These are phyloP conservation scores for Characodon lateralis DNA, from an alignment of 2,797 vertebrate genomes.

Conservation along the genomic window DNA sequence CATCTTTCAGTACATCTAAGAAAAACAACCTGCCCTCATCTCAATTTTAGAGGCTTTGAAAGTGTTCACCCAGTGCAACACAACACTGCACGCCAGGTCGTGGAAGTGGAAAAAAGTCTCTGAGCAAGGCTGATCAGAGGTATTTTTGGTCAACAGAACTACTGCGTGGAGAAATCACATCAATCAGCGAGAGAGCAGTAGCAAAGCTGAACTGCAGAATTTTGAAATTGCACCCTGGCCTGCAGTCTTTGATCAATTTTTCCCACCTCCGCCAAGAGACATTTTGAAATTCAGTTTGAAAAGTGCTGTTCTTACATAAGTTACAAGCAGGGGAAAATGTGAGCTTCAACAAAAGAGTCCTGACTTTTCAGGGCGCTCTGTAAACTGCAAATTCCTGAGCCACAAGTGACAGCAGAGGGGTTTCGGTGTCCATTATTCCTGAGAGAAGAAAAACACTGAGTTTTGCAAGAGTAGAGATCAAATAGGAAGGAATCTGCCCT, in stretches of 20 bases:
- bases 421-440: neutral
- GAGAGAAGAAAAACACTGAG: neutral
- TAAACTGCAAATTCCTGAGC: neutral
- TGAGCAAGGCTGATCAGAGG: conserved; percentile 11
- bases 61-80: neutral
- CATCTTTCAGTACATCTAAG: neutral
- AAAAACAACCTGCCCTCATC: neutral
- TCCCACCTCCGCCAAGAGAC: conserved; percentile 6
- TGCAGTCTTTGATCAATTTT: conserved; percentile 27
- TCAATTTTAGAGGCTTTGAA: neutral
- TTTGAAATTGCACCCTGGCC: conserved; percentile 26
- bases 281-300: conserved; percentile 22
- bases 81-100: conserved; percentile 1
- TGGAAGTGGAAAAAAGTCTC: neutral
- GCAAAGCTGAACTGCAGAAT: conserved; percentile 16
- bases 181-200: conserved; percentile 5
- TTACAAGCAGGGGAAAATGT: neutral
- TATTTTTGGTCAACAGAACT: conserved; percentile 6
- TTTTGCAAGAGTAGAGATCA: neutral
- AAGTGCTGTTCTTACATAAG: conserved; percentile 6
- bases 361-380: neutral
- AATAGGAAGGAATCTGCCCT: neutral
- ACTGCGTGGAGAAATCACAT: conserved; percentile 17
- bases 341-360: neutral
- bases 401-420: neutral